A percentile compares a stretch with the other conserved stretches of the same genome.
These are phyloP conservation scores for Rotaria sp. DNA, from an alignment of 2,888 invertebrate genomes.

Conservation along the genomic window DNA sequence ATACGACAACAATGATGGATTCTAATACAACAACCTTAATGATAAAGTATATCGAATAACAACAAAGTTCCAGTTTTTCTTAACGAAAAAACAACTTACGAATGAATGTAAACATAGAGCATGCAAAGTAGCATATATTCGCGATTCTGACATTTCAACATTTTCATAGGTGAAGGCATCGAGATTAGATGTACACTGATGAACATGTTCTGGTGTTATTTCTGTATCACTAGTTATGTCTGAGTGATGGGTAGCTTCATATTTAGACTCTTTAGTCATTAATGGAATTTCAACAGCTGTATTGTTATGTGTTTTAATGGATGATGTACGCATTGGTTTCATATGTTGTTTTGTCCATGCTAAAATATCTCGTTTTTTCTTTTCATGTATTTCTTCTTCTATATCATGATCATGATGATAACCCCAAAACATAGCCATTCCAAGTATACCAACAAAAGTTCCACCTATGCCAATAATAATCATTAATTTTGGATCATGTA, in stretches of 20 bases:
- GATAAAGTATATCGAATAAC: background rate
- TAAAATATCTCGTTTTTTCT: background rate
- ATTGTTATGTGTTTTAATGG: accelerated
- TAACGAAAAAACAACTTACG: background rate
- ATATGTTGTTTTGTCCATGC: background rate
- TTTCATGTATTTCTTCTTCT: background rate
- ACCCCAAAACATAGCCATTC: background rate
- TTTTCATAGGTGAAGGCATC: background rate
- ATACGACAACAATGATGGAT: background rate
- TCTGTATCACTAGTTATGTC: background rate
- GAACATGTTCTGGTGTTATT: background rate
- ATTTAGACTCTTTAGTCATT: background rate
- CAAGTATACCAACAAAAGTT: background rate
- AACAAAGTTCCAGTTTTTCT: too few relatives aligned
- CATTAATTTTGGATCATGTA: background rate
- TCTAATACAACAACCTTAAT: slow-evolving; percentile 1
- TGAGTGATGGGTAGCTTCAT: too few relatives aligned
- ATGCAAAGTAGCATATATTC: slow-evolving; percentile 9
- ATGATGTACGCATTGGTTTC: background rate
- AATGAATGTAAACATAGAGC: slow-evolving; percentile 10
- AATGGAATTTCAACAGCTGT: background rate
- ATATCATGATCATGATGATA: slow-evolving; percentile 25
- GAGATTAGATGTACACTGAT: background rate
- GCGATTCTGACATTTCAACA: background rate
- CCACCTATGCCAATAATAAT: background rate